These are phyloP conservation scores for Heteronetta atricapilla DNA, from an alignment of 2,113 vertebrate genomes.

Conservation along the genomic window DNA sequence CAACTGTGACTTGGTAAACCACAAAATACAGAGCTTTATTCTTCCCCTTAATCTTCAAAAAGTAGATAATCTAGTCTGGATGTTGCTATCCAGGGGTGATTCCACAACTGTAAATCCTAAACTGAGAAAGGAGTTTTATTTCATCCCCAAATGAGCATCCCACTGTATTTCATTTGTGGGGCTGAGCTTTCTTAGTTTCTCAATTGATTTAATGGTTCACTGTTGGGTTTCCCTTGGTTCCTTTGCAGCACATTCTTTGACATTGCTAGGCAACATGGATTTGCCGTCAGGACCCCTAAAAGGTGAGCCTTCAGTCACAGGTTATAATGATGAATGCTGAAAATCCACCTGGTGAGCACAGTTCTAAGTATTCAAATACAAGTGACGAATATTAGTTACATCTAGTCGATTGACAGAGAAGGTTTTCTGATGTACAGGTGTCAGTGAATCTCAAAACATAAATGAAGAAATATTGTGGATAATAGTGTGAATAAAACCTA, in stretches of 20 bases:
- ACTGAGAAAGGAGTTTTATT: background rate
- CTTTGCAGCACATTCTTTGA: background rate
- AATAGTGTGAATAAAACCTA: background rate
- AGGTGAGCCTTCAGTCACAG: background rate
- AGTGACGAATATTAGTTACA: background rate
- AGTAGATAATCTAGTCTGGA: background rate
- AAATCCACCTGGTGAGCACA: background rate
- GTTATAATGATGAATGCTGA: background rate
- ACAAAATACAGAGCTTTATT: accelerated
- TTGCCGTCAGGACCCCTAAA: background rate
- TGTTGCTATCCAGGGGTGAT: accelerated
- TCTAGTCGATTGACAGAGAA: background rate
- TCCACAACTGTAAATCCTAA: background rate
- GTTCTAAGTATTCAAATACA: background rate
- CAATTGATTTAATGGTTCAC: background rate
- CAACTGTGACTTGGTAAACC: background rate
- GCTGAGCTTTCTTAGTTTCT: background rate
- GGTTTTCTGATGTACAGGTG: background rate
- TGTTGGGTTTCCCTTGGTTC: background rate
- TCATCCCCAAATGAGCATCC: background rate
- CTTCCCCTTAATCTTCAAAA: background rate
- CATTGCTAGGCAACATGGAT: background rate
- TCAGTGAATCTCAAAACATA: background rate
- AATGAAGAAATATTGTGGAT: background rate
- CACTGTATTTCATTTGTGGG: background rate